phyloP scores from a whole-genome alignment of 2,797 vertebrate species.

The Neopelma chrysocephalum region DNA sequence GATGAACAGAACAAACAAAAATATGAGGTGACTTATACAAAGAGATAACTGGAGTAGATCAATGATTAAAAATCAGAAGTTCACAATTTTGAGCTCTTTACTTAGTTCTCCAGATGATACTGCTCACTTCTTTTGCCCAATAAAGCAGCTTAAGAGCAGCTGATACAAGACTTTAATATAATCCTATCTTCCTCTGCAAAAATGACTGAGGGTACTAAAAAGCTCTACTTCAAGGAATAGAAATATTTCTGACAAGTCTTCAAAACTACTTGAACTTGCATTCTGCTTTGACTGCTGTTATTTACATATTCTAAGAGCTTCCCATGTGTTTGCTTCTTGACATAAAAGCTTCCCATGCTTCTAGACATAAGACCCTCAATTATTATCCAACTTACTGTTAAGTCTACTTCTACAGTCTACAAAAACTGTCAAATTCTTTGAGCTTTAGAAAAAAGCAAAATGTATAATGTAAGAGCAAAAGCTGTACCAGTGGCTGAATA shows the following conservation, averaged over 20 bases:
- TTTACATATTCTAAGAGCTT: not conserved
- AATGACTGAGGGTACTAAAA: not conserved
- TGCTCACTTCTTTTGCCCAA: not conserved
- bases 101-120: not conserved
- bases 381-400: not conserved
- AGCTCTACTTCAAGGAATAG: not conserved
- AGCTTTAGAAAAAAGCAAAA: not conserved
- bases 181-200: not conserved
- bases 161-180: not conserved
- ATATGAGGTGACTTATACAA: not conserved
- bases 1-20: not conserved
- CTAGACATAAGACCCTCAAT: not conserved
- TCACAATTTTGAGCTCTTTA: not conserved
- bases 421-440: not conserved
- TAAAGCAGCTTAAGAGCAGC: not conserved
- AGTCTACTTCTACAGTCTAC: not conserved
- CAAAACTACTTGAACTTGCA: not conserved
- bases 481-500: not conserved
- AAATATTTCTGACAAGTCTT: not conserved
- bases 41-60: not conserved
- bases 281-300: not conserved
- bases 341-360: not conserved
- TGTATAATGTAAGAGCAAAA: not conserved
- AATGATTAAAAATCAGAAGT: not conserved
- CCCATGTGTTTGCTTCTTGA: not conserved